Conservation (phyloP, 2,797 vertebrate genomes). For the Mormyrus proboscirostris region DNA sequence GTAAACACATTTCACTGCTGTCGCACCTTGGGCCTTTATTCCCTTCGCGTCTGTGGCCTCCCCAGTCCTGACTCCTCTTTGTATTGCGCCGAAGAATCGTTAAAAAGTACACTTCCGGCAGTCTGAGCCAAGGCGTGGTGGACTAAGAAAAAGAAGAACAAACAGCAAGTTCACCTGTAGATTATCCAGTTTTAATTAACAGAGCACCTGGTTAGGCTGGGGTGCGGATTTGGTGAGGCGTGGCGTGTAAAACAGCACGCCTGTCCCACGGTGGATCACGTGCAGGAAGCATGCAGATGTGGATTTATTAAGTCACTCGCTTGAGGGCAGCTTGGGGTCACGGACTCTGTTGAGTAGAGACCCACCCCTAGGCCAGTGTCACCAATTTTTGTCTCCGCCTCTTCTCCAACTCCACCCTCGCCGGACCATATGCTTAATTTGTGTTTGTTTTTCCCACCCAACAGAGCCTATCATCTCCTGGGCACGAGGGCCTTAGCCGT, state of each 20-base stretch:
- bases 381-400: not conserved
- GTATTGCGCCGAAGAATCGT: not conserved
- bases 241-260: not conserved
- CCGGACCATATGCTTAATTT: not conserved
- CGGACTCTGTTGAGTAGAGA: not conserved
- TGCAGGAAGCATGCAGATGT: not conserved
- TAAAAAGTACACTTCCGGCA: not conserved
- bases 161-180: not conserved
- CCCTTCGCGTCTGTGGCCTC: not conserved
- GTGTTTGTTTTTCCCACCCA: not conserved
- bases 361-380: not conserved
- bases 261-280: not conserved
- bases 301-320: not conserved
- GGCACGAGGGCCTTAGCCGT: slow-evolving; percentile 72
- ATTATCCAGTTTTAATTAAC: not conserved
- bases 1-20: slow-evolving; percentile 6
- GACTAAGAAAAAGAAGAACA: not conserved
- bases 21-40: slow-evolving; percentile 30
- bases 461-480: slow-evolving; percentile 67
- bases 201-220: not conserved
- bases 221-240: not conserved
- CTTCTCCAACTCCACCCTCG: not conserved
- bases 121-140: not conserved
- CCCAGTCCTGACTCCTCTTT: not conserved
- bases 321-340: not conserved